Evolutionary conservation across 2,888 invertebrate genomes (phyloP).

Genomic region (Brachycybe producta): DNA sequence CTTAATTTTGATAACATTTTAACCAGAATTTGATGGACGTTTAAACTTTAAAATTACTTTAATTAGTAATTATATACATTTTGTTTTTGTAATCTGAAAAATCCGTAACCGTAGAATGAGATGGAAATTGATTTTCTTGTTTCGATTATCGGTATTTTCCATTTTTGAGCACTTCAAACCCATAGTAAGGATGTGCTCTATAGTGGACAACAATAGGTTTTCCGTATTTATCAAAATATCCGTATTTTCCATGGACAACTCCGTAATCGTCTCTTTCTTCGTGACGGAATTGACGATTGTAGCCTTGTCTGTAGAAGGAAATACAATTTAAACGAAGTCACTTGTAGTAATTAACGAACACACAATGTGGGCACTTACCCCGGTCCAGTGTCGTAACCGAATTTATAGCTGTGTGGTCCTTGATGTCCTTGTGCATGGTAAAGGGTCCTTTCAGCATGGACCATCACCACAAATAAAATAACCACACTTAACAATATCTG

Average conservation of each 20-base stretch:
- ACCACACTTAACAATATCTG: no score
- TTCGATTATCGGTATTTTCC: no score
- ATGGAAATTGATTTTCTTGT: no score
- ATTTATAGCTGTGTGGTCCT: constrained; percentile 68
- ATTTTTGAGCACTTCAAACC: constrained; percentile 28
- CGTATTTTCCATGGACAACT: constrained; percentile 63
- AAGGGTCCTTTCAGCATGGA: constrained; percentile 10
- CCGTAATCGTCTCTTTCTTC: constrained; percentile 66
- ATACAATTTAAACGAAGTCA: background rate
- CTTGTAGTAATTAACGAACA: background rate
- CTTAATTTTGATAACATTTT: no score
- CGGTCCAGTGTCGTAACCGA: constrained; percentile 70
- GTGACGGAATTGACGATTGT: constrained; percentile 64
- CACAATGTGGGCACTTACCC: constrained; percentile 48
- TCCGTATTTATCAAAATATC: constrained; percentile 60
- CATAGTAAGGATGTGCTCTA: constrained; percentile 53
- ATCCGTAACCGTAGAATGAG: no score
- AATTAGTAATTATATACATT: no score
- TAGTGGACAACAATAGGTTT: constrained; percentile 64
- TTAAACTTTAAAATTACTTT: no score
- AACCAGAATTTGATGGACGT: no score
- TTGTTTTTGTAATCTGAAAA: no score
- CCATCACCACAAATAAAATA: constrained; percentile 4
- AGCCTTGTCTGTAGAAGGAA: constrained; percentile 40
- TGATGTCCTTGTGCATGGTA: constrained; percentile 45